Base-by-base conservation (phyloP, 2,888 invertebrate genomes). In the Dexiosoma caninum region DNA sequence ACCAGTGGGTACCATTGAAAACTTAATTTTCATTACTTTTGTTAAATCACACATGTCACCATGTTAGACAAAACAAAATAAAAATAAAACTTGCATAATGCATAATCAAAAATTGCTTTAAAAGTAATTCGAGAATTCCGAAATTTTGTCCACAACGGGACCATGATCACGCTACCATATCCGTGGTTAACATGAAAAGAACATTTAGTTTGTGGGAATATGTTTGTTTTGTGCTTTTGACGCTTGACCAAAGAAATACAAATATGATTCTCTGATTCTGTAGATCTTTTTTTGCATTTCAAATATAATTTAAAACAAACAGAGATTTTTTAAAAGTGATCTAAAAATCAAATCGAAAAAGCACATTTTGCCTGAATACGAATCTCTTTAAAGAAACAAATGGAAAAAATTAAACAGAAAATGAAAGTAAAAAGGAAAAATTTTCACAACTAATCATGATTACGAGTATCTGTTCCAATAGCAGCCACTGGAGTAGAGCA, bases 171-270 rank as follows among this genome's bases (percentile, higher is more conserved):
- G 14, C 2, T n/a, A 6, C 14, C 51, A 27, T 51, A 23, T 27
- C 27, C n/a, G n/a, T 9, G 2, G 7, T 8, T 23, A 16, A 12
- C 4, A 42, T 74, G 40, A 12, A 30, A 53, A 49, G 42, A 10
- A 32, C 1, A 27, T 59, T 67, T 57, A 10, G 16, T 35, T 42
- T 32, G 27, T 59, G 59, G 59, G 35, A 75, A 59, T 42, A 51
- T 59, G 37, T 53, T 64, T 37, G 14, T 66, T 49, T 16, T 19
- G 46, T n/a, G n/a, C n/a, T n/a, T 46, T 59, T 66, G 57, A 74
- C 59, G 81, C 77, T 81, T 81, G 62, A 81, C 55, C 77, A 72
- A 72, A 74, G 57, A 72, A 81, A 77, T 57, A 81, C 72, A 81
- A 72, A 77, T 64, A 72, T 77, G 67, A 72, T 81, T 67, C 62